Percentiles rank a stretch among this genome's conserved stretches.
Evolutionary conservation across 2,888 invertebrate species (phyloP).

Genomic region (Sarcophaga subvicina): DNA sequence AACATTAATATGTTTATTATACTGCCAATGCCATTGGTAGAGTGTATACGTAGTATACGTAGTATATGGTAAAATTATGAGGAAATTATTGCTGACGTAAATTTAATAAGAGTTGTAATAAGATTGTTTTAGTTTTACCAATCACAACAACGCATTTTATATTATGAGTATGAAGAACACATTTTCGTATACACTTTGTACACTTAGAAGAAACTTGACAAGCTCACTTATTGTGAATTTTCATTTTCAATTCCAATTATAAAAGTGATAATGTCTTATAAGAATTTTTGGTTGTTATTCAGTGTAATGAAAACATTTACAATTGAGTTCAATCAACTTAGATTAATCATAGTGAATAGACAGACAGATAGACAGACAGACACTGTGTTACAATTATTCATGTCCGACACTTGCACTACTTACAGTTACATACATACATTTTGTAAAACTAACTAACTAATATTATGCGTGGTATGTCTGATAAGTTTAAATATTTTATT

Average conservation of each 20-base stretch:
- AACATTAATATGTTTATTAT: neutral
- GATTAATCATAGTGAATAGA: too few relatives aligned
- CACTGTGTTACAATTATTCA: neutral
- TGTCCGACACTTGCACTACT: neutral
- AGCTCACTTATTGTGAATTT: too few relatives aligned
- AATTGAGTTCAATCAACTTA: neutral
- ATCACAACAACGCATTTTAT: neutral
- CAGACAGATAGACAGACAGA: neutral
- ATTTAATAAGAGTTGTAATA: neutral
- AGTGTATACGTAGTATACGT: neutral
- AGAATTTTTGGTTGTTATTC: too few relatives aligned
- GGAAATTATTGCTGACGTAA: constrained; percentile 42
- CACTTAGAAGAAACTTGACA: too few relatives aligned
- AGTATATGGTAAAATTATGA: neutral
- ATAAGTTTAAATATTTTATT: too few relatives aligned
- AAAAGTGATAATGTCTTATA: too few relatives aligned
- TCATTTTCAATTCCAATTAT: too few relatives aligned
- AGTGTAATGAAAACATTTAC: too few relatives aligned
- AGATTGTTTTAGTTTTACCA: neutral
- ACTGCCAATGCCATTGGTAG: neutral
- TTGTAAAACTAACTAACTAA: neutral
- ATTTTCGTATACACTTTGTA: too few relatives aligned
- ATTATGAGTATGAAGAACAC: too few relatives aligned
- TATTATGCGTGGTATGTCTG: neutral
- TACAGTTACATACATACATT: neutral